Evolutionary conservation across 2,113 vertebrate genomes (phyloP), one percentile per base, ranked within the genome.

Genomic region (Halcyon senegalensis): DNA sequence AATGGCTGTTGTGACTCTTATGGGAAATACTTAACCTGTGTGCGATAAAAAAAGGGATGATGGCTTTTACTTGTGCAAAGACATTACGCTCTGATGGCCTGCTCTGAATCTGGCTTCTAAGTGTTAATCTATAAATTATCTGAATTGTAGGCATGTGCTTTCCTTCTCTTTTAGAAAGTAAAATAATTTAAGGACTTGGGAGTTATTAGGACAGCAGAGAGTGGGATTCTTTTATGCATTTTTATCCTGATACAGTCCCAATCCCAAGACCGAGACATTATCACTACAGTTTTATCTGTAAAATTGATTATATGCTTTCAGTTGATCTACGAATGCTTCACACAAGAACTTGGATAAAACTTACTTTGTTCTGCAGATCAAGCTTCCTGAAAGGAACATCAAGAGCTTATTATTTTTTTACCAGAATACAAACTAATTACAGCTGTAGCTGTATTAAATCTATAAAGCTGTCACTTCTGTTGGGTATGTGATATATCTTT

Each of bases 101-200:
- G 24, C 28, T 80, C 35, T 23, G 16, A 51, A 56, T 74, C 37
- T 80, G 81, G 23, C 35, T 75, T 62, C 24, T 19, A 10, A 70
- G 17, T 43, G 19, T 25, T 90, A 21, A 41, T 78, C n/a, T 64
- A 4, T 39, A 46, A 30, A 11, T 59, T n/a, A 33, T 25, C 19
- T 73, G 16, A 91, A 62, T 27, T 69, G 13, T 24, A 79, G n/a
- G 25, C 10, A 17, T 85, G 89, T 87, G 17, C 17, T 83, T 86
- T 41, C 37, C 28, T 51, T 83, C 25, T 41, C 11, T 75, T 64
- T 43, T 64, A 69, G 35, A 77, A 83, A 53, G 68, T 56, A 64
- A 60, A 5, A 4, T 13, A 43, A 51, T 4, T n/a, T 48, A 23
- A 50, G 46, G 35, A 33, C 13, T 67, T 5, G 0, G 7, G 19